Base-by-base conservation (phyloP, 2,113 vertebrate species). In the Pseudorasbora parva region DNA sequence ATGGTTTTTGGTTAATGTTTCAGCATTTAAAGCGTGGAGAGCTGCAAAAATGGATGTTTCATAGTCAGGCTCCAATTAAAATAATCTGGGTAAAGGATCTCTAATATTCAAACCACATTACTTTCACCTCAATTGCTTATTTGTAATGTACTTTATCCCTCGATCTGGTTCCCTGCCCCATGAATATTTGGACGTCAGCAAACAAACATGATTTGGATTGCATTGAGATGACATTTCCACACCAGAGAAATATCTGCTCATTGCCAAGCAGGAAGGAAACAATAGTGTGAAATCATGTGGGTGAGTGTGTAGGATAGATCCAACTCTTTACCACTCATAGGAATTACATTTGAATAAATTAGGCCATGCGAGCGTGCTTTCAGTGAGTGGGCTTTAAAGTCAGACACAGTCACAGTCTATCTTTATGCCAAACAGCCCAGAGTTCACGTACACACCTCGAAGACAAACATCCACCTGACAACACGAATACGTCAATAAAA, bases 311-410 rank as follows among this genome's bases (percentile, higher is more conserved):
- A 64, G 41, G 69, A 37, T 60, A 41, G 33, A 30, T 37, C 79
- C 57, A 81, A 60, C 69, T 68, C 66, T 73, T 80, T 62, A 30
- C 62, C 43, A 66, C 49, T 54, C 51, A 10, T 57, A 54, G 33
- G 60, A 82, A 81, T 73, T 23, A 15, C 54, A 37, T 85, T 80
- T 82, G 59, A 87, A 74, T 86, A 79, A 89, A 88, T 84, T 71
- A 73, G 54, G 69, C 45, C 76, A 45, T 33, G 43, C 33, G 45
- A 57, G 27, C 45, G 4, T 82, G 23, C 45, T 51, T 45, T n/a
- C 60, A 43, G 45, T 0, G 21, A 80, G 17, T 45, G 33, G 77
- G 56, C 21, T 59, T 51, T 27, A 45, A 49, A 72, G 62, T 3
- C 33, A 57, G 19, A 60, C 25, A 19, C 14, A 23, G 43, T 27